Conservation (phyloP, 1,140 invertebrate species). For the Bemisia tabaci region DNA sequence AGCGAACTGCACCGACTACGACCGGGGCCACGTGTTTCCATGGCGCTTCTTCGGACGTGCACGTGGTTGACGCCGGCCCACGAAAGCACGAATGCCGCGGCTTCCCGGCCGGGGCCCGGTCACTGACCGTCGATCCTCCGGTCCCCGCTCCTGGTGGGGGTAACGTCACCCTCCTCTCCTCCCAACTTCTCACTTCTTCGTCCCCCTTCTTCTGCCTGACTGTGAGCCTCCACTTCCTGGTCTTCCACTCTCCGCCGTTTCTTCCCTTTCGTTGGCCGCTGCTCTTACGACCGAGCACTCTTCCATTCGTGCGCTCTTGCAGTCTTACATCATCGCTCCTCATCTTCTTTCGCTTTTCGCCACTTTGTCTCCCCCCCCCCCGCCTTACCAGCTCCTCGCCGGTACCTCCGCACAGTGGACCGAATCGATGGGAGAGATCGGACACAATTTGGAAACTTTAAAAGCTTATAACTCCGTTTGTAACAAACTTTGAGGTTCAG, state of each 20-base stretch:
- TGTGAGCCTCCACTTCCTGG: neutral
- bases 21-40: neutral
- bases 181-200: neutral
- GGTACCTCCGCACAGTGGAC: too few relatives aligned
- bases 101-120: neutral
- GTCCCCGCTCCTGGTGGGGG: neutral
- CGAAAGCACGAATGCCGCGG: neutral
- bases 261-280: neutral
- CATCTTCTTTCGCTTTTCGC: neutral
- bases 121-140: neutral
- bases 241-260: neutral
- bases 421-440: too few relatives aligned
- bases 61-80: neutral
- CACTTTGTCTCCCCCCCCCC: neutral
- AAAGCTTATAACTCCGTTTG: too few relatives aligned
- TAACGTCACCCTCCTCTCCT: neutral
- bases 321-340: neutral
- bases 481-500: too few relatives aligned
- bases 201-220: neutral
- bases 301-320: neutral
- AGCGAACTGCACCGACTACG: neutral
- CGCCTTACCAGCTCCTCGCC: too few relatives aligned
- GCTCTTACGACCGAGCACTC: too few relatives aligned
- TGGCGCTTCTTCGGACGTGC: neutral
- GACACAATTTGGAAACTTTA: too few relatives aligned